These are phyloP conservation scores for Callyntrura guangdongensis DNA, from an alignment of 2,888 invertebrate genomes.

Conservation along the genomic window DNA sequence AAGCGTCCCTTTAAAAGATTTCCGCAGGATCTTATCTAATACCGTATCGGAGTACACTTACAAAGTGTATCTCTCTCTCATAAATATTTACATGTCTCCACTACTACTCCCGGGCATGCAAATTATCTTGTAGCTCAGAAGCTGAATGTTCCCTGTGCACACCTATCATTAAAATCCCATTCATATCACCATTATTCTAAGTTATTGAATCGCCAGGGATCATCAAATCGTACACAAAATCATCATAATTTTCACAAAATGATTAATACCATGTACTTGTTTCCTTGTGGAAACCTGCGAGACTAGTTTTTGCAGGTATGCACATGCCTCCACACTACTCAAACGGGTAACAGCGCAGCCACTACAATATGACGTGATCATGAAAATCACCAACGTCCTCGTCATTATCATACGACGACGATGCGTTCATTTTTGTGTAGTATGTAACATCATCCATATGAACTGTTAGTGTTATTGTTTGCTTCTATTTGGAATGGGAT, in stretches of 20 bases:
- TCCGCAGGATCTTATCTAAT: neutral
- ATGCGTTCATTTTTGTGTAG: neutral
- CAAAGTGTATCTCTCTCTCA: neutral
- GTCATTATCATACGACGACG: no score
- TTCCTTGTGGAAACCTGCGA: slow-evolving; percentile 63
- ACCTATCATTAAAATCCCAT: slow-evolving; percentile 74
- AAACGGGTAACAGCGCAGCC: neutral
- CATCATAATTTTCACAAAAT: slow-evolving; percentile 72
- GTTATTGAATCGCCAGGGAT: slow-evolving; percentile 43
- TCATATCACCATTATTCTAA: slow-evolving; percentile 60
- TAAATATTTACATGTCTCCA: slow-evolving; percentile 8
- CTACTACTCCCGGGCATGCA: neutral
- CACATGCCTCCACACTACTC: neutral
- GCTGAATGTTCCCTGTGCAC: slow-evolving; percentile 46
- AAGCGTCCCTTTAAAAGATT: neutral
- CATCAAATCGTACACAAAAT: slow-evolving; percentile 71
- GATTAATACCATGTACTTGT: slow-evolving; percentile 61
- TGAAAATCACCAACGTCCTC: neutral
- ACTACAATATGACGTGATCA: neutral
- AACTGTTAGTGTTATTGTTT: no score
- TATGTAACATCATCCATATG: neutral
- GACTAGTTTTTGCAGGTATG: slow-evolving; percentile 62
- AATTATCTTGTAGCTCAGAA: slow-evolving; percentile 70
- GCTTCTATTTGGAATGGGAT: slow-evolving; percentile 3
- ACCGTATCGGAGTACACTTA: neutral